These are phyloP conservation scores for Berghia stephanieae DNA, from an alignment of 1,140 invertebrate genomes.

Conservation along the genomic window DNA sequence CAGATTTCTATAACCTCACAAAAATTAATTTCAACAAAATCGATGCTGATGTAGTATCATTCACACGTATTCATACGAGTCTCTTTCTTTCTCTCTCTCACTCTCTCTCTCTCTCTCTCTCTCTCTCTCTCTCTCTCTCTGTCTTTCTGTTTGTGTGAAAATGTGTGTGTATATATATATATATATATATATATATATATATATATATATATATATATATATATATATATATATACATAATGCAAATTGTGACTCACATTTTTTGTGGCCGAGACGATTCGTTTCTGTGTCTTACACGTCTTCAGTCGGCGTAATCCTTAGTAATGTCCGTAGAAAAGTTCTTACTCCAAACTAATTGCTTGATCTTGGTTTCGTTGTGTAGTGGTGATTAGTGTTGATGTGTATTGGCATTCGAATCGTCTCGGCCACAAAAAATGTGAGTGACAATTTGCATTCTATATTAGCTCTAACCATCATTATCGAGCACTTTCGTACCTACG, in stretches of 20 bases:
- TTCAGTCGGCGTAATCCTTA: neutral
- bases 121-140: constrained; percentile 13
- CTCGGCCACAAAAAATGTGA: too few relatives aligned
- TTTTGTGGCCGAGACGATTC: neutral
- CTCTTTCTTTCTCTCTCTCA: neutral
- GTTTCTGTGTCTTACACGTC: neutral
- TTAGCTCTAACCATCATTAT: too few relatives aligned
- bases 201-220: neutral
- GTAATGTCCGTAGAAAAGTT: neutral
- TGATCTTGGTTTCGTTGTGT: too few relatives aligned
- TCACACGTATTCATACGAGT: neutral
- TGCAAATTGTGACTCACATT: neutral
- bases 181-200: neutral
- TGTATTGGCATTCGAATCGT: too few relatives aligned
- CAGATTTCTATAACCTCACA: too few relatives aligned
- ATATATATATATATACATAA: constrained; percentile 3
- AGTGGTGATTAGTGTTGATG: too few relatives aligned
- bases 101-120: constrained; percentile 31
- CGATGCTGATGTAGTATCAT: neutral
- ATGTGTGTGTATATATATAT: neutral
- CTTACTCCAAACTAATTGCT: too few relatives aligned
- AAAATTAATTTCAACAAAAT: too few relatives aligned
- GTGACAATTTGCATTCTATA: too few relatives aligned
- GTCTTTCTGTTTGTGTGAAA: neutral
- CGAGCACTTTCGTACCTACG: too few relatives aligned